Evolutionary conservation across 2,113 vertebrate species (phyloP).

Genomic region (Bubo bubo): DNA sequence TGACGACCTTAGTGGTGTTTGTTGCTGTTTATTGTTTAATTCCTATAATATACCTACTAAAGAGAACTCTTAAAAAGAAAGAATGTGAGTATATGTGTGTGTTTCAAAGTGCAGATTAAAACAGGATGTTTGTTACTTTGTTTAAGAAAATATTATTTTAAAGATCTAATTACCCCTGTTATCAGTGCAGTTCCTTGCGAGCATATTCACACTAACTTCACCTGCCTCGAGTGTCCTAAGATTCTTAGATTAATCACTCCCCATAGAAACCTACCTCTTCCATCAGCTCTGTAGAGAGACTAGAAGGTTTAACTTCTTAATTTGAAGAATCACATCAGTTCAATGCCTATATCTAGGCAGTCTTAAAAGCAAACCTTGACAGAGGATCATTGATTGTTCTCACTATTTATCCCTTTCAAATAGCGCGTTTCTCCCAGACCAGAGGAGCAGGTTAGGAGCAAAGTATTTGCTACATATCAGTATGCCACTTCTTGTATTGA

Average conservation of each 20-base stretch:
- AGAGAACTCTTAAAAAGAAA: neutral
- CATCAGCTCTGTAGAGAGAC: neutral
- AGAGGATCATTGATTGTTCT: neutral
- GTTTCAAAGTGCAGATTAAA: neutral
- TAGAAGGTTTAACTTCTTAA: neutral
- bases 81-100: rapidly evolving
- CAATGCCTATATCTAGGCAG: neutral
- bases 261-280: neutral
- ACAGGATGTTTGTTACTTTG: neutral
- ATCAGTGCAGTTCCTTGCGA: neutral
- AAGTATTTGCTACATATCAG: neutral
- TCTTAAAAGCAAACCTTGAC: neutral
- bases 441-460: neutral
- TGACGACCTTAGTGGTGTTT: neutral
- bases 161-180: neutral
- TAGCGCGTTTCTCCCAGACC: neutral
- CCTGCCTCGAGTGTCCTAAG: neutral
- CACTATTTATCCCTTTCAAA: neutral
- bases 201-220: neutral
- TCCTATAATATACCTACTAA: neutral
- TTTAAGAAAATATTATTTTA: neutral
- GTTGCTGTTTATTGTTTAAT: neutral
- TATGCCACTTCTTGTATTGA: neutral
- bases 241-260: neutral
- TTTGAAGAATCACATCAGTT: neutral